A percentile compares a stretch with the other conserved stretches of the same genome.
These are phyloP conservation scores for Ctenodactylus gundi DNA, from an alignment of 2,113 vertebrate species.

Conservation along the genomic window DNA sequence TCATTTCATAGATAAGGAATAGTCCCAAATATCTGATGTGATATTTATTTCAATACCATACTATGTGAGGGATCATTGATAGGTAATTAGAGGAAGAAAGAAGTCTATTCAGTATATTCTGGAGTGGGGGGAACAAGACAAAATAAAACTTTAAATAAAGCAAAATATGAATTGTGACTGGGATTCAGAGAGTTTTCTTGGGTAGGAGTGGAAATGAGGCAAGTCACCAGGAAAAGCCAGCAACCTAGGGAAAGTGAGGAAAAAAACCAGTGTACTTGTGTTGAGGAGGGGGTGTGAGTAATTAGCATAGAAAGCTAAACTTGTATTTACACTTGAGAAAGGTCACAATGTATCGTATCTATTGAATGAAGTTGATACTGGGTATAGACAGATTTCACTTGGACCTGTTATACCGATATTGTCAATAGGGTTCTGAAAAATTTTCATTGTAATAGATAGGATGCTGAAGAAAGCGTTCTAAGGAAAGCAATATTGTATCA, in stretches of 20 bases:
- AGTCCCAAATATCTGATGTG: not conserved
- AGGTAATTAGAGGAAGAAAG: not conserved
- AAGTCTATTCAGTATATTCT: not conserved
- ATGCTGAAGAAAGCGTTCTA: not conserved
- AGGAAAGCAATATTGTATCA: not conserved
- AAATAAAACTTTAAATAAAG: not conserved
- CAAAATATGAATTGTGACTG: not conserved
- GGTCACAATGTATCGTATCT: not conserved
- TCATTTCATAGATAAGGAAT: not conserved
- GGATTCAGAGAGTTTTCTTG: not conserved
- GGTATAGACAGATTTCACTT: not conserved
- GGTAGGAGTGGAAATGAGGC: not conserved
- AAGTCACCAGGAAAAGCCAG: not conserved
- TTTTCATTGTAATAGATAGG: not conserved
- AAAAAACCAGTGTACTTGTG: not conserved
- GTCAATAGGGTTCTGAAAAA: not conserved
- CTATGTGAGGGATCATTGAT: not conserved
- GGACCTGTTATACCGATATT: not conserved
- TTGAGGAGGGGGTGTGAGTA: not conserved
- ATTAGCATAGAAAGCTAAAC: not conserved
- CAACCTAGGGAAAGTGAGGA: not conserved
- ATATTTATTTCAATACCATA: not conserved
- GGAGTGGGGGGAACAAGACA: not conserved
- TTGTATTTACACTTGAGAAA: not conserved
- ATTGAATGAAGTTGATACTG: not conserved